Conservation (phyloP, 2,888 invertebrate species). For the Plagodis dolabraria region DNA sequence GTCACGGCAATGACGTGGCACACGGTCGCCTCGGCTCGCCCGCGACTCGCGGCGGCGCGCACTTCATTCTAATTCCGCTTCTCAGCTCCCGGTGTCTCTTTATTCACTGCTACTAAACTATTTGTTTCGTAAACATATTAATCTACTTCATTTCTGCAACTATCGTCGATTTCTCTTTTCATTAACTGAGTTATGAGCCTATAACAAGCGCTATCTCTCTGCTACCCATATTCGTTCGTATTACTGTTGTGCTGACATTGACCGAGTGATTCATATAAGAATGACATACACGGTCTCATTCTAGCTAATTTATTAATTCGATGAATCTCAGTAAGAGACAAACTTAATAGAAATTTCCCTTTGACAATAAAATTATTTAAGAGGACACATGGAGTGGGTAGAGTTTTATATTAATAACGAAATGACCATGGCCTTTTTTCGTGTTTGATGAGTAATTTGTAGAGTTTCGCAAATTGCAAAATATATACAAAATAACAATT, state of each 20-base stretch:
- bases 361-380: slow-evolving; percentile 27
- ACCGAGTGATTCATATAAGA: slow-evolving; percentile 67
- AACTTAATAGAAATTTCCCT: slow-evolving; percentile 44
- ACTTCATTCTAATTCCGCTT: slow-evolving; percentile 85
- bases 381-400: slow-evolving; percentile 11
- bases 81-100: slow-evolving; percentile 48
- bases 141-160: slow-evolving; percentile 22
- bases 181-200: slow-evolving; percentile 19
- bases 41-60: slow-evolving; percentile 49
- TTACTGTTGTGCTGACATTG: slow-evolving; percentile 62
- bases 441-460: slow-evolving; percentile 18
- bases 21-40: slow-evolving; percentile 82
- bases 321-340: slow-evolving; percentile 39
- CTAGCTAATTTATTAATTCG: slow-evolving; percentile 49
- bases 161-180: slow-evolving; percentile 22
- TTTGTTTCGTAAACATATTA: slow-evolving; percentile 24
- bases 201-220: slow-evolving; percentile 23
- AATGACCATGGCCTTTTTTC: slow-evolving; percentile 22
- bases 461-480: slow-evolving; percentile 3
- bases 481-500: slow-evolving; percentile 8
- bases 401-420: slow-evolving; percentile 13
- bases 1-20: slow-evolving; percentile 88
- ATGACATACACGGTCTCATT: slow-evolving; percentile 48
- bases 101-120: slow-evolving; percentile 20
- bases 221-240: slow-evolving; percentile 44